Percentiles rank a stretch among this genome's conserved stretches.
phyloP scores from a whole-genome alignment of 2,888 invertebrate species.

The Drosophila phalerata region DNA sequence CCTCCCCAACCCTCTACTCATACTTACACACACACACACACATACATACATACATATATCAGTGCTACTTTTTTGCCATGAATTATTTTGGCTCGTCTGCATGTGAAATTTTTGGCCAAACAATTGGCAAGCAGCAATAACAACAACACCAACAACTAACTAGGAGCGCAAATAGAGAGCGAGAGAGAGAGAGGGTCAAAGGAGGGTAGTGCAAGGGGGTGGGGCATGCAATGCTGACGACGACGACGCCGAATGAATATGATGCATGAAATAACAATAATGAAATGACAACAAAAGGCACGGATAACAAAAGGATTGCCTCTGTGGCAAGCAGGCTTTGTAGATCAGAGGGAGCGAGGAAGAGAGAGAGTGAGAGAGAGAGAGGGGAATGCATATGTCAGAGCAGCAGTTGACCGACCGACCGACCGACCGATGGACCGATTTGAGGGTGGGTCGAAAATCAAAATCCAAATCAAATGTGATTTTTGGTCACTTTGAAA shows the following conservation, averaged over 20 bases:
- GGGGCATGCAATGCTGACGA: constrained; percentile 27
- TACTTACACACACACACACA: not conserved
- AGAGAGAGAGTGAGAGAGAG: not conserved
- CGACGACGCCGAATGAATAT: constrained; percentile 61
- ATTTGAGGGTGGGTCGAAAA: constrained; percentile 1
- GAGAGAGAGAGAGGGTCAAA: not conserved
- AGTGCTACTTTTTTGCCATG: constrained; percentile 59
- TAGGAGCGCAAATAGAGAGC: constrained; percentile 12
- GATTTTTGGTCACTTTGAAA: constrained; percentile 80
- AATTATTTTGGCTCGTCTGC: constrained; percentile 71
- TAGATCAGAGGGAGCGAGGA: constrained; percentile 3
- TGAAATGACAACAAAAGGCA: constrained; percentile 81
- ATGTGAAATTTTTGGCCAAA: constrained; percentile 75
- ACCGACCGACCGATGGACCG: constrained; percentile 19
- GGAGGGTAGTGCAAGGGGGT: not conserved
- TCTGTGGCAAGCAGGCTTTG: constrained; percentile 3
- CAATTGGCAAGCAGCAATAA: constrained; percentile 59
- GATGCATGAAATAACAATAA: constrained; percentile 81
- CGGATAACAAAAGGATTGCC: constrained; percentile 72
- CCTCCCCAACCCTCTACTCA: not conserved
- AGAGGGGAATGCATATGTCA: constrained; percentile 46
- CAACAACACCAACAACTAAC: constrained; percentile 39
- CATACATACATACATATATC: constrained; percentile 30
- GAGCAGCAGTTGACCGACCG: constrained; percentile 58
- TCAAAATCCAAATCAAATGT: constrained; percentile 65